Evolutionary conservation across 1,140 invertebrate genomes (phyloP).

Genomic region (Mycetomoellerius zeteki): DNA sequence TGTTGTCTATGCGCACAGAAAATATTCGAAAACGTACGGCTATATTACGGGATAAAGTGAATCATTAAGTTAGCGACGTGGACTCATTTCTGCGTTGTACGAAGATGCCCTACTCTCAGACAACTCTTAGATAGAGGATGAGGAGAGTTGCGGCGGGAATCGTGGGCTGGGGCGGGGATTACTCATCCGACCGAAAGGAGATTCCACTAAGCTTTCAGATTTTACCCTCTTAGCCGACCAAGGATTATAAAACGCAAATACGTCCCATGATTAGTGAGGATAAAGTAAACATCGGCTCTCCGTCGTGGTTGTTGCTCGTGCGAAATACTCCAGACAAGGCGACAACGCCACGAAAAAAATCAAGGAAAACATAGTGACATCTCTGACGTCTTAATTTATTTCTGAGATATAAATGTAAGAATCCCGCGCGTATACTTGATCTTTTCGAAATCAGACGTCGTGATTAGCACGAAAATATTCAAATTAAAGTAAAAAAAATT

Average conservation of each 20-base stretch:
- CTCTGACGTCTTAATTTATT: not conserved
- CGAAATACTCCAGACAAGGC: conserved; percentile 60
- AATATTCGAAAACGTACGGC: conserved; percentile 67
- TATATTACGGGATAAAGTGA: conserved; percentile 85
- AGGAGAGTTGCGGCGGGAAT: conserved; percentile 65
- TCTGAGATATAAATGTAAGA: not conserved
- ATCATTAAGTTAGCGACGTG: conserved; percentile 82
- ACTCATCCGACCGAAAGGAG: conserved; percentile 84
- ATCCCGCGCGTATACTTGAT: not conserved
- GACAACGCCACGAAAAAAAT: conserved; percentile 27
- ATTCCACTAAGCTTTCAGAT: conserved; percentile 87
- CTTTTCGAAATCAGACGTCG: not conserved
- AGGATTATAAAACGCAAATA: conserved; percentile 87
- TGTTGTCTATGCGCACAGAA: not conserved
- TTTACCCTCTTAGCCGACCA: conserved; percentile 85
- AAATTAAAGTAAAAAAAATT: not conserved
- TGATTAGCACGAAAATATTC: not conserved
- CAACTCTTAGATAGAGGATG: conserved; percentile 67
- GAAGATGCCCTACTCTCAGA: conserved; percentile 72
- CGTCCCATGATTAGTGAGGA: conserved; percentile 85
- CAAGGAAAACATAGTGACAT: not conserved
- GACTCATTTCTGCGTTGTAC: conserved; percentile 75
- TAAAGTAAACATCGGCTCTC: conserved; percentile 83
- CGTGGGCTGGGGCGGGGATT: conserved; percentile 79
- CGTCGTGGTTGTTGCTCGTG: conserved; percentile 71